Evolutionary conservation across 2,888 invertebrate species (phyloP).

Genomic region (Trichogramma evanescens): DNA sequence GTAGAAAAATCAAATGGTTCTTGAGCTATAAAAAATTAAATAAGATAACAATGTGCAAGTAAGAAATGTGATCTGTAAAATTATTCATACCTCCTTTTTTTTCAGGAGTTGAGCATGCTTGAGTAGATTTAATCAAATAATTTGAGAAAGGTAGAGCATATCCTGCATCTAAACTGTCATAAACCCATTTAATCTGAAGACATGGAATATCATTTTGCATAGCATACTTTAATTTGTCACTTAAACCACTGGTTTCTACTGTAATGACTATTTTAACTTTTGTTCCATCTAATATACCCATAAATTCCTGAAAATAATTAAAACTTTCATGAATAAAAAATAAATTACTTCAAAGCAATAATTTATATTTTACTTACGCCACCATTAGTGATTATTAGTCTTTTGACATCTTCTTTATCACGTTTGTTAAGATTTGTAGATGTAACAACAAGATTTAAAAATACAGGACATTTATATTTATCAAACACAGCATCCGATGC

Average conservation of each 20-base stretch:
- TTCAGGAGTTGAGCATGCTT: conserved; percentile 67
- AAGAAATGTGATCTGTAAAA: background rate
- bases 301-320: conserved; percentile 43
- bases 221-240: conserved; percentile 66
- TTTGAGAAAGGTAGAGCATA: conserved; percentile 59
- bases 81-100: conserved; percentile 38
- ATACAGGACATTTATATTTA: conserved; percentile 59
- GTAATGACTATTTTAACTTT: conserved; percentile 53
- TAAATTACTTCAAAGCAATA: conserved; percentile 1
- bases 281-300: conserved; percentile 51
- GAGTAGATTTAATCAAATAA: conserved; percentile 53
- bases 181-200: conserved; percentile 71
- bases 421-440: conserved; percentile 65
- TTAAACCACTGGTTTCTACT: conserved; percentile 45
- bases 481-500: conserved; percentile 62
- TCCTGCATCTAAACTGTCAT: conserved; percentile 67
- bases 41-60: background rate
- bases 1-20: conserved; percentile 49
- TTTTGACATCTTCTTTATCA: conserved; percentile 60
- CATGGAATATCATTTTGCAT: conserved; percentile 58
- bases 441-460: conserved; percentile 71
- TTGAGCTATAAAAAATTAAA: conserved; percentile 23
- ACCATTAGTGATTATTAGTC: conserved; percentile 67
- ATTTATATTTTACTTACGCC: conserved; percentile 44
- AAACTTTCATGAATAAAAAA: conserved; percentile 4